phyloP scores from a whole-genome alignment of 2,797 vertebrate genomes.

The Chaunax sp. region DNA sequence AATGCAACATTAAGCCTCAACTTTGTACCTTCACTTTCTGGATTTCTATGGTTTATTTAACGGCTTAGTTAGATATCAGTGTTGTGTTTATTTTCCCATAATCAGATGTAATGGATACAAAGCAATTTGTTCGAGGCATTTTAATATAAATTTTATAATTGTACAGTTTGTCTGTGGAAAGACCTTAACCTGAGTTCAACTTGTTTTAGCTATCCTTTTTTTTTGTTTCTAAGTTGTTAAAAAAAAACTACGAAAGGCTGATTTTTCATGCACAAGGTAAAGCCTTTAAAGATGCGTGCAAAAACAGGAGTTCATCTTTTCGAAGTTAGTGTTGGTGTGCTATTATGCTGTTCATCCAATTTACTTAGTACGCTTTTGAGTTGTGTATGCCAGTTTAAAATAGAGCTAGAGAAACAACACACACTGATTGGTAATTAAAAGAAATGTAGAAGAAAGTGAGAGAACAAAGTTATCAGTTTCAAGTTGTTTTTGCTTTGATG shows the following conservation, averaged over 20 bases:
- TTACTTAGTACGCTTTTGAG: conserved; percentile 5
- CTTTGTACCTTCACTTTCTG: conserved; percentile 19
- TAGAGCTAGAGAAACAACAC: conserved; percentile 2
- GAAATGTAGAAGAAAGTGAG: not conserved
- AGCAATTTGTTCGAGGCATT: conserved; percentile 16
- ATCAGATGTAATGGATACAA: conserved; percentile 27
- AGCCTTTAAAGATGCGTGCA: conserved; percentile 24
- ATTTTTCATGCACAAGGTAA: conserved; percentile 19
- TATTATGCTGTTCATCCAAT: conserved; percentile 24
- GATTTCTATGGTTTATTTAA: conserved; percentile 29
- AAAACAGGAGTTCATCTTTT: conserved; percentile 20
- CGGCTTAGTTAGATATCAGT: conserved; percentile 11
- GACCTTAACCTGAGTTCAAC: not conserved
- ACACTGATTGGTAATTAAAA: not conserved
- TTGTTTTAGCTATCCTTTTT: conserved; percentile 14
- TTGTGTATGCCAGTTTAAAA: conserved; percentile 3
- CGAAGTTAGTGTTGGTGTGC: conserved; percentile 21
- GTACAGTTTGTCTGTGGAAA: conserved; percentile 6
- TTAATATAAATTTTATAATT: conserved; percentile 5
- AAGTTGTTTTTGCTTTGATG: not conserved
- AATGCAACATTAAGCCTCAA: conserved; percentile 21
- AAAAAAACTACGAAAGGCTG: not conserved
- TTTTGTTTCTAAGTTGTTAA: conserved; percentile 7
- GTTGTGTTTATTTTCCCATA: conserved; percentile 5
- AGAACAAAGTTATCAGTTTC: not conserved